Evolutionary conservation across 2,797 vertebrate species (phyloP), one percentile per base, ranked within the genome.

Genomic region (Sternotherus odoratus): DNA sequence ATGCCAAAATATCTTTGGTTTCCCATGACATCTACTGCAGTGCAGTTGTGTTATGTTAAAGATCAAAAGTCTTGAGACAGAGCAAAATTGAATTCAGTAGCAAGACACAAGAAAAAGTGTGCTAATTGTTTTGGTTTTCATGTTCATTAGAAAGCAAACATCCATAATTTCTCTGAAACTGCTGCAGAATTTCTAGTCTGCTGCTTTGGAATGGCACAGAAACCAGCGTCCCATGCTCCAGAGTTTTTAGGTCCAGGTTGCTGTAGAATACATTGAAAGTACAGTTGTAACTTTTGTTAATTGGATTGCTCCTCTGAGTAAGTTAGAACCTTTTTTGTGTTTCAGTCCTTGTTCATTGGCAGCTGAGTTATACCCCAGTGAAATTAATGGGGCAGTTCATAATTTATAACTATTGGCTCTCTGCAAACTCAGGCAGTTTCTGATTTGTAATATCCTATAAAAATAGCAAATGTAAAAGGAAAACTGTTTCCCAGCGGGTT

Each of bases 181-280:
- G 33, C 23, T 79, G 12, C 21, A 30, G 10, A 51, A n/a, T 53
- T 79, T 53, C 53, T 21, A 39, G 77, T n/a, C 23, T 79, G 77
- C 8, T 78, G 49, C 77, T 51, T 36, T 51, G 33, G 77, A 24
- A n/a, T 51, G 13, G 63, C 23, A 26, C 33, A 36, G 50, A 79
- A 79, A 53, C 12, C 21, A 51, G 50, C n/a, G n/a, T n/a, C n/a
- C 6, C 28, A 30, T 53, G n/a, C n/a, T 36, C 63, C 83, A 69
- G 23, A 69, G 30, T 43, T 48, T n/a, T 48, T n/a, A 85, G 75
- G 39, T 50, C 39, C 60, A 16, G 24, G 30, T 50, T 88, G 77
- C 79, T 33, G 0, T 2, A n/a, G 4, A 23, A 28, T 8, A 23
- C 0, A 1, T 16, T 36, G n/a, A 28, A 57, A 72, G 79, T 36